A percentile compares a stretch with the other conserved stretches of the same genome.
Evolutionary conservation across 92 coral and sea anemone genomes (phyloP).

Genomic region (Phymanthus crucifer): DNA sequence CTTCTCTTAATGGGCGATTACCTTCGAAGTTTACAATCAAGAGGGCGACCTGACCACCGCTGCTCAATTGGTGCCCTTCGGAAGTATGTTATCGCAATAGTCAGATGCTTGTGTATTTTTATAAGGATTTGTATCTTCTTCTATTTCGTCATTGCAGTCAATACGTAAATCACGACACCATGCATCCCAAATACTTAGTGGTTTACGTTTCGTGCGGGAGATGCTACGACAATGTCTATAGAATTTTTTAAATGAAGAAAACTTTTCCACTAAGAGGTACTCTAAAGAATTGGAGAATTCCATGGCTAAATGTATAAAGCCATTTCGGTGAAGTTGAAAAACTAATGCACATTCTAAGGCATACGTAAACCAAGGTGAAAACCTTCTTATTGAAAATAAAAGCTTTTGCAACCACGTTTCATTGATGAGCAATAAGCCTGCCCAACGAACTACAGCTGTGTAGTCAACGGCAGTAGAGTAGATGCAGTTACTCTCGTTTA

Average conservation of each 20-base stretch:
- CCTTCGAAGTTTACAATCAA: background rate
- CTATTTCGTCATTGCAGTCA: background rate
- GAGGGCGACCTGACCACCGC: background rate
- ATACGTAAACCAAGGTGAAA: background rate
- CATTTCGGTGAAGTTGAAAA: too few species aligned
- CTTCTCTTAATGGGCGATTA: background rate
- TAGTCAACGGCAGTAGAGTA: background rate
- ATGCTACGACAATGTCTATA: background rate
- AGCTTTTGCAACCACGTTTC: background rate
- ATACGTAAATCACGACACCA: background rate
- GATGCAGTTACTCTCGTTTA: background rate
- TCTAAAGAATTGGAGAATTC: too few species aligned
- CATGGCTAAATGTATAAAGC: too few species aligned
- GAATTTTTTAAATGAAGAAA: too few species aligned
- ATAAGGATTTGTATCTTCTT: background rate
- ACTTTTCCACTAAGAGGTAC: too few species aligned
- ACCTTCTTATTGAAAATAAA: background rate
- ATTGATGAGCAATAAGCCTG: background rate
- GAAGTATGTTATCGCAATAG: background rate
- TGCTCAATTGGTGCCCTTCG: background rate
- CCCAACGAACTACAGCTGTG: background rate
- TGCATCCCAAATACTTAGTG: background rate
- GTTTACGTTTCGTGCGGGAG: background rate
- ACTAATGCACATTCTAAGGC: background rate
- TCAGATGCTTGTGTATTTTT: background rate